Evolutionary conservation across 2,797 vertebrate genomes (phyloP), one percentile per base, ranked within the genome.

Genomic region (Semaprochilodus insignis): DNA sequence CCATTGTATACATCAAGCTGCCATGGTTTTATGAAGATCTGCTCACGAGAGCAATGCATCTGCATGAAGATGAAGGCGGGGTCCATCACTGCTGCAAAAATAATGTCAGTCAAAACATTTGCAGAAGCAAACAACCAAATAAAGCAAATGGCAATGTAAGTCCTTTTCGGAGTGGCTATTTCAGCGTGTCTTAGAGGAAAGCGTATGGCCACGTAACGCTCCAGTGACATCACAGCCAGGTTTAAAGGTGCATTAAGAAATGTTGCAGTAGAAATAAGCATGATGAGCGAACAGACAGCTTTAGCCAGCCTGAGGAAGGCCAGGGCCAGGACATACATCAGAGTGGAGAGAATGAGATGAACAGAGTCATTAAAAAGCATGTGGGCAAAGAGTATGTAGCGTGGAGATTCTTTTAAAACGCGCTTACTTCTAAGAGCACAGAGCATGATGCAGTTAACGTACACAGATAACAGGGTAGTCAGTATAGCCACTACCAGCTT

Each of bases 381-480:
- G 74, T 81, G 63, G 54, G 66, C n/a, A 51, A 86, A 86, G 8
- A 86, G 77, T 62, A 86, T 83, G 77, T 86, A 86, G 27, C 85
- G 85, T n/a, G 85, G 69, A 0, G 65, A 76, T 62, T 83, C 85
- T 69, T 69, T 69, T n/a, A 69, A 69, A 69, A 69, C 66, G 40
- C 34, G 34, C n/a, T 69, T 69, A 36, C 31, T 69, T 17, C 2
- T 36, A 19, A 69, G 36, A 69, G 66, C 17, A 34, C n/a, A 52
- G 10, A 86, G 31, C 79, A 86, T 86, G 55, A 75, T 17, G 21
- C 65, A 19, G 52, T 83, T 86, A 34, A 86, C 34, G 55, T 63
- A 80, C 40, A 77, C 25, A 31, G 77, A 83, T 52, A 81, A 40
- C 23, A 83, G 0, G 2, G 36, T 44, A 8, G 40, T 21, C 66